phyloP scores from a whole-genome alignment of 2,888 invertebrate genomes.

The Cerastis rubricosa region DNA sequence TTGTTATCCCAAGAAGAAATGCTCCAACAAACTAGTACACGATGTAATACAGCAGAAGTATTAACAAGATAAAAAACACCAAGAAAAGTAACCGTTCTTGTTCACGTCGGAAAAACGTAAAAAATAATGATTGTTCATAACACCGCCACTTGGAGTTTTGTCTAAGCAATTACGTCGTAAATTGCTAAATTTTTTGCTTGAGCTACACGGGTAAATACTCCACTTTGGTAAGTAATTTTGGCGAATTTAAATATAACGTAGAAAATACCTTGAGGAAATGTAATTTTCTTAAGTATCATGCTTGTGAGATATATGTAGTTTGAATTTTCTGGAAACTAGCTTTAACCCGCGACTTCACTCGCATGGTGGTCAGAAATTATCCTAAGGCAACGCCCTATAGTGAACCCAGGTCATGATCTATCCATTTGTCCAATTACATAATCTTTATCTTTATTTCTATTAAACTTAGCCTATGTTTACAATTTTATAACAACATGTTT shows the following conservation, averaged over 20 bases:
- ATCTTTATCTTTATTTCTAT: no score
- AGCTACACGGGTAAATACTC: conserved; percentile 48
- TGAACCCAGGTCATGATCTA: background rate
- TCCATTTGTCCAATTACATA: no score
- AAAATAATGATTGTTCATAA: conserved; percentile 41
- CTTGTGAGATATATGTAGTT: conserved; percentile 4
- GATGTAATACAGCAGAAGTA: background rate
- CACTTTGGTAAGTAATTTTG: conserved; percentile 43
- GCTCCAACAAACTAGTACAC: background rate
- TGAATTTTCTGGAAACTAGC: conserved; percentile 1
- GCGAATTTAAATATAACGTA: conserved; percentile 41
- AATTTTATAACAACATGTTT: no score
- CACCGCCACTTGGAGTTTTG: conserved; percentile 40
- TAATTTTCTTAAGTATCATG: conserved; percentile 16
- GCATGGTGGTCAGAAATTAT: background rate
- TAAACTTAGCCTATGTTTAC: no score
- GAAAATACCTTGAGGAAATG: conserved; percentile 15
- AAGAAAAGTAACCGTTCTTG: background rate
- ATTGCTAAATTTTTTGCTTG: conserved; percentile 55
- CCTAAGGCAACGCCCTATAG: background rate
- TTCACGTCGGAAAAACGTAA: conserved; percentile 1
- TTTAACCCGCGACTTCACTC: background rate
- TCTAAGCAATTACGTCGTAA: conserved; percentile 54
- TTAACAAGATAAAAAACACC: background rate
- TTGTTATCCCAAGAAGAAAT: background rate